These are phyloP conservation scores for Hydrolagus colliei DNA, from an alignment of 2,797 vertebrate species.

Conservation along the genomic window DNA sequence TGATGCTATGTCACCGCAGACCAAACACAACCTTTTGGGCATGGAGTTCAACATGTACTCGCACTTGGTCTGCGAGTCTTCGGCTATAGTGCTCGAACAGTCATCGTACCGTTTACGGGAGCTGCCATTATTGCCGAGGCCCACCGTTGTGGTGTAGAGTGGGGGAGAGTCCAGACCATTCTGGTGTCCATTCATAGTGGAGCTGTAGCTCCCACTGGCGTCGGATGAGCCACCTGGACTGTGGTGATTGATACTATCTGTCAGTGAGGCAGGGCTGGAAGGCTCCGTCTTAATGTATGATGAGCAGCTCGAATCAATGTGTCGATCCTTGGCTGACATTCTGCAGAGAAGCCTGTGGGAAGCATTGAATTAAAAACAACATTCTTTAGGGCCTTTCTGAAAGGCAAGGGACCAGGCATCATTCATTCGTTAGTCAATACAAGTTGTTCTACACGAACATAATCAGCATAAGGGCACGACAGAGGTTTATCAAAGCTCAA, in stretches of 20 bases:
- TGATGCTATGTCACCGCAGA: conserved; percentile 95
- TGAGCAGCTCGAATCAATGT: conserved; percentile 98
- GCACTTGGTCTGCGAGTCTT: conserved; percentile 98
- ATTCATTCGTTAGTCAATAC: conserved; percentile 86
- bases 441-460: conserved; percentile 92
- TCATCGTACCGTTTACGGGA: conserved; percentile 93
- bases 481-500: conserved; percentile 76
- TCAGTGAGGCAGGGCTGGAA: conserved; percentile 96
- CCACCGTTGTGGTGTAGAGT: conserved; percentile 81
- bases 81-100: conserved; percentile 93
- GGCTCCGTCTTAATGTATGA: conserved; percentile 99
- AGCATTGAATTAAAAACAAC: conserved; percentile 48
- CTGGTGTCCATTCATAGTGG: conserved; percentile 98
- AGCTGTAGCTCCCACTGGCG: conserved; percentile 98
- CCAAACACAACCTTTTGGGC: conserved; percentile 97
- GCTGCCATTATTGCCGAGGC: conserved; percentile 78
- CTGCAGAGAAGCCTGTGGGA: conserved; percentile 93
- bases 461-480: conserved; percentile 81
- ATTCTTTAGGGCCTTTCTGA: conserved; percentile 48
- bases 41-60: conserved; percentile 99
- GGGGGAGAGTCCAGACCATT: conserved; percentile 96
- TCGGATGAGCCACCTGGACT: conserved; percentile 96
- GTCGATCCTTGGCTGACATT: conserved; percentile 99
- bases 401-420: conserved; percentile 63
- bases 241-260: conserved; percentile 98